Evolutionary conservation across 2,888 invertebrate genomes (phyloP).

Genomic region (Phrixothrix hirtus): DNA sequence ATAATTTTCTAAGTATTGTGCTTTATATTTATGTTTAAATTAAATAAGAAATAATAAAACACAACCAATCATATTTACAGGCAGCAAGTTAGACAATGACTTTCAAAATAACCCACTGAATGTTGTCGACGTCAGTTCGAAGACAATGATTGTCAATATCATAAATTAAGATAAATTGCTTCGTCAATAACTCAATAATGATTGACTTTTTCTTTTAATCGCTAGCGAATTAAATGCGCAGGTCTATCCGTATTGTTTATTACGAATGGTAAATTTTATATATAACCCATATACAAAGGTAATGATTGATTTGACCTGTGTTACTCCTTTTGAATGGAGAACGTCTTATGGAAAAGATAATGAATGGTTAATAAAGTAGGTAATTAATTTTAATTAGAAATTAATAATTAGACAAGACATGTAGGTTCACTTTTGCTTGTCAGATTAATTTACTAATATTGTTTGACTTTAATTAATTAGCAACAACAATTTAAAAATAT

Average conservation of each 20-base stretch:
- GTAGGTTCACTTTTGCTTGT: too few relatives aligned
- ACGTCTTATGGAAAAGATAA: too few relatives aligned
- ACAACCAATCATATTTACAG: background rate
- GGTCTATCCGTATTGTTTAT: background rate
- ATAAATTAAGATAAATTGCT: slow-evolving; percentile 25
- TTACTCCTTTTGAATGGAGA: too few relatives aligned
- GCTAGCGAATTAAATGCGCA: background rate
- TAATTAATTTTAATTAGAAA: background rate
- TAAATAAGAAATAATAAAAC: slow-evolving; percentile 5
- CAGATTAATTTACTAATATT: too few relatives aligned
- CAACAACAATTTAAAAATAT: too few relatives aligned
- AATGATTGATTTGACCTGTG: background rate
- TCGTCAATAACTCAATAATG: slow-evolving; percentile 23
- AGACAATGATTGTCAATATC: slow-evolving; percentile 28
- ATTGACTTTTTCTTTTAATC: slow-evolving; percentile 8
- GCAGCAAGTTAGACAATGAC: slow-evolving; percentile 4
- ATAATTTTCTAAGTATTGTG: slow-evolving; percentile 30
- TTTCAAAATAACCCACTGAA: slow-evolving; percentile 14
- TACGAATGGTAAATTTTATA: background rate
- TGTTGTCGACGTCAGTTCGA: slow-evolving; percentile 14
- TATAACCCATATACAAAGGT: background rate
- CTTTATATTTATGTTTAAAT: background rate
- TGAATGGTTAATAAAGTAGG: background rate
- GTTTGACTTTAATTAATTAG: too few relatives aligned
- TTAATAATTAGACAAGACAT: background rate